Base-by-base conservation (phyloP, 2,888 invertebrate genomes). In the Drosophila neonasuta region DNA sequence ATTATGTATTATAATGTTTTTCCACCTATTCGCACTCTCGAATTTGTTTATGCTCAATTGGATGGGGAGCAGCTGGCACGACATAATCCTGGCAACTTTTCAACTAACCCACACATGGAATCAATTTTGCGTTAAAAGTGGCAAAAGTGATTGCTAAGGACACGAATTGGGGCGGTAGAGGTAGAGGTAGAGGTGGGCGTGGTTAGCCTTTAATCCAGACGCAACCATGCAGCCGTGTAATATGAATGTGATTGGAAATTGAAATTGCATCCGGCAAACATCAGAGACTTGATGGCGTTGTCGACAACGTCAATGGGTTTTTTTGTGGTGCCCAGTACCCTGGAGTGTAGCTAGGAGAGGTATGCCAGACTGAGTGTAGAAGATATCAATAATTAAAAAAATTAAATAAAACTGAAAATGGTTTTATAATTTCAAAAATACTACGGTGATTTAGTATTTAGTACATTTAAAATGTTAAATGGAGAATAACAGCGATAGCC, bases 161-260 rank as follows among this genome's bases (percentile, higher is more conserved):
- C 45, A 5, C 13, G 34, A 42, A 32, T 45, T 45, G 44, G 60
- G 41, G 20, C 9, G 34, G 42, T 39, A 7, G 24, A 24, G 24
- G 24, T 24, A 13, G 41, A 3, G 4, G 20, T 20, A 20, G 20
- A 20, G 20, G 20, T 20, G 60, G 58, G 52, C 64, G 17, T 60
- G 68, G 58, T n/a, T 30, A 24, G 60, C 13, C 32, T 39, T 61
- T 84, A 70, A 82, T 71, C 86, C 72, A 45, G 50, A 48, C 46
- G 49, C 49, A 61, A 39, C 45, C 86, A 77, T 74, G 86, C 68
- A 83, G 71, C 70, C 81, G 74, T 84, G 71, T 86, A 81, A 81
- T 84, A 84, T 84, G 86, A 71, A 81, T 84, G 84, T 80, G 81
- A 81, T 81, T 81, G 81, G 79, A 86, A 81, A 84, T 81, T 84